Evolutionary conservation across 2,797 vertebrate species (phyloP).

Genomic region (Micrastur ruficollis): DNA sequence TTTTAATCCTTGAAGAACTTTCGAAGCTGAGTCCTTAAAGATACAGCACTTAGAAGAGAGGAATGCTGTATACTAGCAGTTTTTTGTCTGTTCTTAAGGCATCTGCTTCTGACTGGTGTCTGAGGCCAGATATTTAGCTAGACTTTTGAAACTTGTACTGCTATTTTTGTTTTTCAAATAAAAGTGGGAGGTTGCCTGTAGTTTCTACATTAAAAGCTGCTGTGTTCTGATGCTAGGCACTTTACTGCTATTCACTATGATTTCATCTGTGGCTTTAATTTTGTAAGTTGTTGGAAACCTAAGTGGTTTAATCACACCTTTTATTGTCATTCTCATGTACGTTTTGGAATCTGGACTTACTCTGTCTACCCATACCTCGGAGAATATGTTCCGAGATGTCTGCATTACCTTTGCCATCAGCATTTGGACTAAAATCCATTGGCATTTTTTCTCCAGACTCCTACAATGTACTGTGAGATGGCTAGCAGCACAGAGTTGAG

Average conservation of each 20-base stretch:
- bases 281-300: not conserved
- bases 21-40: not conserved
- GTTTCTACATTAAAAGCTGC: not conserved
- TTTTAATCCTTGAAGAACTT: not conserved
- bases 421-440: not conserved
- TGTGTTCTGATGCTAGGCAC: not conserved
- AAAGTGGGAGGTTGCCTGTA: not conserved
- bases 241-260: not conserved
- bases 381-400: not conserved
- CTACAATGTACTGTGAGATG: not conserved
- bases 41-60: not conserved
- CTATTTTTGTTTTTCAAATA: not conserved
- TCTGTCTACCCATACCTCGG: not conserved
- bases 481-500: not conserved
- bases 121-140: not conserved
- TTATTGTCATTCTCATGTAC: not conserved
- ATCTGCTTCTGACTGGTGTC: not conserved
- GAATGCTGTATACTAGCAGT: not conserved
- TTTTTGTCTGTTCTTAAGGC: not conserved
- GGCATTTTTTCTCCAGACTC: not conserved
- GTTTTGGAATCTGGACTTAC: not conserved
- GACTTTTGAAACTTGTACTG: not conserved
- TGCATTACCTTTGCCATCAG: not conserved
- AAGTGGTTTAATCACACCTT: not conserved
- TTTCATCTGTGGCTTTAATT: not conserved